A percentile compares a stretch with the other conserved stretches of the same genome.
phyloP scores from a whole-genome alignment of 1,140 invertebrate species.

The Drosophila pachea region DNA sequence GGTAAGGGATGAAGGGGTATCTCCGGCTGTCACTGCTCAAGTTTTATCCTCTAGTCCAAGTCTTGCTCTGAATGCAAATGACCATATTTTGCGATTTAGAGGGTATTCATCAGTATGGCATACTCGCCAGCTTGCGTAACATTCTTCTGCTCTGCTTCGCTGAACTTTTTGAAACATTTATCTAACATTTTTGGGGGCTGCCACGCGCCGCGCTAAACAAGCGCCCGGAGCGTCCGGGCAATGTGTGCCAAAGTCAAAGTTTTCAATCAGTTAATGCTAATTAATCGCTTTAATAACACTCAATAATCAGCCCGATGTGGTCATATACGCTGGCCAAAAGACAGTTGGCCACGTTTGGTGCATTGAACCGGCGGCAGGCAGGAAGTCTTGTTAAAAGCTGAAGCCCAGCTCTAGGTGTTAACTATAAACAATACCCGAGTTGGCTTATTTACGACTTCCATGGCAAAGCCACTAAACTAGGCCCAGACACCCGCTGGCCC shows the following conservation, averaged over 20 bases:
- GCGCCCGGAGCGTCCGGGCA: constrained; percentile 29
- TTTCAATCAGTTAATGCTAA: constrained; percentile 58
- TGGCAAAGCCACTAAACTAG: constrained; percentile 4
- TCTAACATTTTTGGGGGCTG: not conserved
- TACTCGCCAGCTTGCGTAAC: too few relatives aligned
- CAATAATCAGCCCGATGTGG: constrained; percentile 50
- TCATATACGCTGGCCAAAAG: not conserved
- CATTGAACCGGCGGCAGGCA: constrained; percentile 47
- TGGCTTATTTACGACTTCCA: constrained; percentile 70
- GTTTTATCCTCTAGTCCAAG: too few relatives aligned
- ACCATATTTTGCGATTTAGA: too few relatives aligned
- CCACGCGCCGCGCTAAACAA: constrained; percentile 56
- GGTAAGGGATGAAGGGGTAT: too few relatives aligned
- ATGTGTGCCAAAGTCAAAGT: constrained; percentile 50
- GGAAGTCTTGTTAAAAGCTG: constrained; percentile 47
- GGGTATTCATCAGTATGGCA: too few relatives aligned
- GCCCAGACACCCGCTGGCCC: not conserved
- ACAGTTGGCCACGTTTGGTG: not conserved
- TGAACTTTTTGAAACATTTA: constrained; percentile 42
- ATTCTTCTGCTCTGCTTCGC: constrained; percentile 48
- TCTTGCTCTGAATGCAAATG: too few relatives aligned
- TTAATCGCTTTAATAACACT: constrained; percentile 62
- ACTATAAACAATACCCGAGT: constrained; percentile 67
- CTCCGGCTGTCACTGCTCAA: too few relatives aligned
- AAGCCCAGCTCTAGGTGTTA: constrained; percentile 64